A percentile compares a stretch with the other conserved stretches of the same genome.
Evolutionary conservation across 2,797 vertebrate species (phyloP).

Genomic region (Ciconia nigra): DNA sequence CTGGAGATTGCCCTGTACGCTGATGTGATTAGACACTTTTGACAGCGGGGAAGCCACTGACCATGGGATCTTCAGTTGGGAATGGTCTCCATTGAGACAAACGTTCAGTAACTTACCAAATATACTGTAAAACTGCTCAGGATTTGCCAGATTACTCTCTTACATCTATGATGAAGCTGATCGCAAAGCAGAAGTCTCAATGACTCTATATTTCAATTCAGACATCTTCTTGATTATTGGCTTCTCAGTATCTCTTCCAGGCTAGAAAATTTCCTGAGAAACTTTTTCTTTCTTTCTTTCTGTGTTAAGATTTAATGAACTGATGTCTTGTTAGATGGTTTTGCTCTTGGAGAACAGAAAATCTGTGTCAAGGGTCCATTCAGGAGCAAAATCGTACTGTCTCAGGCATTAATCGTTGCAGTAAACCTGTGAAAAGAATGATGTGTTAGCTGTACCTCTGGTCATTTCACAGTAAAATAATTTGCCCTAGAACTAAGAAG

Average conservation of each 20-base stretch:
- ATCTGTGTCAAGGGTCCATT: neutral
- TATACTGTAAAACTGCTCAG: neutral
- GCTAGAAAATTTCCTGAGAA: neutral
- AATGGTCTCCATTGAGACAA: neutral
- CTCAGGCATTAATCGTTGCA: neutral
- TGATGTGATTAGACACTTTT: neutral
- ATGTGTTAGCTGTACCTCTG: neutral
- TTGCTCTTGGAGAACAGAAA: neutral
- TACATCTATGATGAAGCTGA: neutral
- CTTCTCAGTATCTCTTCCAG: neutral
- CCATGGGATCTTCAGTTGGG: neutral
- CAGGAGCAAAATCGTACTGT: neutral
- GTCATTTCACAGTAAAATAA: neutral
- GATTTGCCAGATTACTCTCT: neutral
- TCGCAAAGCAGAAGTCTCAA: neutral
- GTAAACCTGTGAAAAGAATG: neutral
- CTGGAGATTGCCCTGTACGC: neutral
- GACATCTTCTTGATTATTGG: neutral
- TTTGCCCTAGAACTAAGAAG: neutral
- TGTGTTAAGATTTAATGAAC: neutral
- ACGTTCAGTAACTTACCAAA: neutral
- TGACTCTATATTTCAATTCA: neutral
- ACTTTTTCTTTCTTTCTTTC: neutral
- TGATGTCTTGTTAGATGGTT: neutral
- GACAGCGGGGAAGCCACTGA: neutral